phyloP scores from a whole-genome alignment of 2,797 vertebrate species.

The Takifugu rubripes region DNA sequence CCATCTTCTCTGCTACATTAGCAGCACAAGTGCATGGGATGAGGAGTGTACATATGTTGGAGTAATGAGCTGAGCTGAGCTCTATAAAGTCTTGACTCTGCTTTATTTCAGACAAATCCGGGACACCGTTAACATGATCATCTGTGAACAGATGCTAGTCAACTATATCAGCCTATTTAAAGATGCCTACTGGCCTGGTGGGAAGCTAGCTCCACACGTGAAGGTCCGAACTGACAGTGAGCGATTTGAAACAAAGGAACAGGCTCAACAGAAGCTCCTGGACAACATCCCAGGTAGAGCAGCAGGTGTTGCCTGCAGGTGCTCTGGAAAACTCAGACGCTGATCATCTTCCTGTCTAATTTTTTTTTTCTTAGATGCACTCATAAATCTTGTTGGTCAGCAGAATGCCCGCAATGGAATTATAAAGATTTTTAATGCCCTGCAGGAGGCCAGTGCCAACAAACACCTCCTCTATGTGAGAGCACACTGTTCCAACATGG shows the following conservation, averaged over 20 bases:
- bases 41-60: no score
- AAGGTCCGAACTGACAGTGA: constrained; percentile 78
- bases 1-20: no score
- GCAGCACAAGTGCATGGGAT: no score
- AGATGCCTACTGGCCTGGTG: constrained; percentile 94
- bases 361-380: constrained; percentile 80
- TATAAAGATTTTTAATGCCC: constrained; percentile 94
- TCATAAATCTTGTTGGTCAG: constrained; percentile 96
- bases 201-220: constrained; percentile 82
- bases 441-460: constrained; percentile 96
- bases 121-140: constrained; percentile 97
- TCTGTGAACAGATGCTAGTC: constrained; percentile 94
- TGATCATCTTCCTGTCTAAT: not conserved
- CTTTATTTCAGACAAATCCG: constrained; percentile 87
- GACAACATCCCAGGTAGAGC: constrained; percentile 95
- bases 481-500: constrained; percentile 14
- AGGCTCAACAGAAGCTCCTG: constrained; percentile 94
- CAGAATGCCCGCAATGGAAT: constrained; percentile 95
- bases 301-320: not conserved
- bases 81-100: not conserved
- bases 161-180: constrained; percentile 92
- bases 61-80: no score
- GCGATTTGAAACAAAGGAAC: constrained; percentile 87
- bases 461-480: constrained; percentile 98
- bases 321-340: no score